Evolutionary conservation across 2,888 invertebrate genomes (phyloP).

Genomic region (Cyrtodaria siliqua): DNA sequence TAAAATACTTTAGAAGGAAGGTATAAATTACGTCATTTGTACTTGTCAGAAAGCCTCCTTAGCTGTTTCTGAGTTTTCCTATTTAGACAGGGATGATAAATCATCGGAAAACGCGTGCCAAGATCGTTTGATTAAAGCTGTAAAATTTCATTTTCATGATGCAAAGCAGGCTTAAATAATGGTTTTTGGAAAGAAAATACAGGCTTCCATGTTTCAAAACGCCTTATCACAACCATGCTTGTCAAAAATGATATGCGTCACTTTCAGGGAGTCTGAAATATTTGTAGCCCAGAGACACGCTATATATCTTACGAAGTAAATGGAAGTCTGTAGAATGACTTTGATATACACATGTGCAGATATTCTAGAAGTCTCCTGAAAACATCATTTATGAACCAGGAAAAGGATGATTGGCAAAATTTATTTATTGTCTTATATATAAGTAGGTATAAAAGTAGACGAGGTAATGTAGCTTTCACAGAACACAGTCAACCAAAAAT

Average conservation of each 20-base stretch:
- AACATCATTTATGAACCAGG: too few relatives aligned
- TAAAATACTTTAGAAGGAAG: conserved; percentile 66
- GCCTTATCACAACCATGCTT: conserved; percentile 58
- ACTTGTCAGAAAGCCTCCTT: conserved; percentile 59
- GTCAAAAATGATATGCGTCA: conserved; percentile 66
- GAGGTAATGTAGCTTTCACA: too few relatives aligned
- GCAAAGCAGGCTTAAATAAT: conserved; percentile 68
- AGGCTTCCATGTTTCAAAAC: conserved; percentile 54
- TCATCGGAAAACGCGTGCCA: conserved; percentile 62
- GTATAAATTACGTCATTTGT: conserved; percentile 71
- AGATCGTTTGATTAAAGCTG: conserved; percentile 68
- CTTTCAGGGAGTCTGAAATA: conserved; percentile 18
- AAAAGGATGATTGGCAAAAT: too few relatives aligned
- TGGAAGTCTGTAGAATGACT: too few relatives aligned
- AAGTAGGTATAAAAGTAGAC: too few relatives aligned
- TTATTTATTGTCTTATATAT: too few relatives aligned
- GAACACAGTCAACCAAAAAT: too few relatives aligned
- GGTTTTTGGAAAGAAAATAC: conserved; percentile 67
- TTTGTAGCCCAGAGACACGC: conserved; percentile 35
- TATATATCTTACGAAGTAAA: conserved; percentile 32
- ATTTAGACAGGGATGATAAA: conserved; percentile 62
- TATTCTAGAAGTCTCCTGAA: too few relatives aligned
- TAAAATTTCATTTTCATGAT: conserved; percentile 70
- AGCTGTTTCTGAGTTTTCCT: conserved; percentile 48
- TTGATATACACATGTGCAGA: too few relatives aligned